phyloP scores from a whole-genome alignment of 2,113 vertebrate genomes.

The Solenodon paradoxus region DNA sequence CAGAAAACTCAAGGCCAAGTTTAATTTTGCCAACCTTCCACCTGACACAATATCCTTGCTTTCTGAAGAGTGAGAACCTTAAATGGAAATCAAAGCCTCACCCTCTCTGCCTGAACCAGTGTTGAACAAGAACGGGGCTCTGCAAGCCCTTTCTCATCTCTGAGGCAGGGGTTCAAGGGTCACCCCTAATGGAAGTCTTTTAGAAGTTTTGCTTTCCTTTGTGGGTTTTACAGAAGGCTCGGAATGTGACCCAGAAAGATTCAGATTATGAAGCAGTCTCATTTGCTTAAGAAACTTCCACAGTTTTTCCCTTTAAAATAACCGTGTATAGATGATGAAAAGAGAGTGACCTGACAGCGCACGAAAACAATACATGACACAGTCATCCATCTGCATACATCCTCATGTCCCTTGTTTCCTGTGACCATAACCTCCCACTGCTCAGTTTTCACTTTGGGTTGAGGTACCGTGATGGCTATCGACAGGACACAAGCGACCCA shows the following conservation, averaged over 20 bases:
- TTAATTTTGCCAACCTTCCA: slow-evolving; percentile 60
- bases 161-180: slow-evolving; percentile 66
- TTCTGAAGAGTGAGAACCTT: slow-evolving; percentile 60
- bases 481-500: not conserved
- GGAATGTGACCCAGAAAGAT: slow-evolving; percentile 31
- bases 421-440: not conserved
- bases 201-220: slow-evolving; percentile 55
- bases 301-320: slow-evolving; percentile 7
- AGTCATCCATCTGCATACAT: rapidly evolving
- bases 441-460: not conserved
- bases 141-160: slow-evolving; percentile 30
- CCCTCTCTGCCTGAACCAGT: not conserved
- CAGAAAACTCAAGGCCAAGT: slow-evolving; percentile 66
- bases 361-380: not conserved
- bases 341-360: not conserved
- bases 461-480: not conserved
- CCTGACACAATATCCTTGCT: slow-evolving; percentile 48
- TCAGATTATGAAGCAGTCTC: slow-evolving; percentile 39
- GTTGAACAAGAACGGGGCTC: not conserved
- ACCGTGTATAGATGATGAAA: not conserved
- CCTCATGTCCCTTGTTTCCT: not conserved
- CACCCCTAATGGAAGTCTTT: slow-evolving; percentile 44
- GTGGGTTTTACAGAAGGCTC: slow-evolving; percentile 61
- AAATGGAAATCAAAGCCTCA: slow-evolving; percentile 64
- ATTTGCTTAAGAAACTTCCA: not conserved